Base-by-base conservation (phyloP, 2,113 vertebrate genomes). In the Ploceus nigricollis region DNA sequence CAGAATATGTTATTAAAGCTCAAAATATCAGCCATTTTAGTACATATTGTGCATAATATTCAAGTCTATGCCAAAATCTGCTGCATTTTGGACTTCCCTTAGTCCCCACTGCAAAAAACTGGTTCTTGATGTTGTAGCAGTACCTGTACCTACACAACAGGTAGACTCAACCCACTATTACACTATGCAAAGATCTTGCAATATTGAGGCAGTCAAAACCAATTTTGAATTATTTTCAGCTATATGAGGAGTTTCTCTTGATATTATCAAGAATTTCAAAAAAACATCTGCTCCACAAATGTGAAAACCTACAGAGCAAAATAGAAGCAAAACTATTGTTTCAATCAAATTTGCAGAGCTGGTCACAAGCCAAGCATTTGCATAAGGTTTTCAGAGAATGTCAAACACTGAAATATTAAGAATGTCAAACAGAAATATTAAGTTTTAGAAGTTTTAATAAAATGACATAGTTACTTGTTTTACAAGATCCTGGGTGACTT, bases 401-500 rank as follows among this genome's bases (percentile, higher is more conserved):
- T 94, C 97, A 96, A 96, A 96, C 4, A 77, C 75, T n/a, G 91
- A 92, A 92, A 60, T 37, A 39, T 27, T 37, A 60, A 60, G 35
- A 60, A 37, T 37, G 57, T 37, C 57, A 60, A 60, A 96, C 69
- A 96, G 66, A 88, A 96, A 95, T 79, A 88, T 33, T 81, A 93
- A 95, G 94, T 90, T 61, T 60, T 44, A 28, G 73, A 95, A 94
- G 87, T 94, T 97, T 97, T 94, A 97, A 97, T 94, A 96, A 97
- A 97, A 97, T 93, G 61, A 96, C 91, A 96, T 81, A 84, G 86
- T 95, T 94, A 94, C 95, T 94, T 94, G 92, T 90, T 95, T 95
- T 95, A 95, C 93, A 96, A 95, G 70, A 75, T 90, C 61, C 80
- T 95, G 85, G 94, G 93, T 91, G 92, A 91, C 44, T 83, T 96